Evolutionary conservation across 1,140 invertebrate genomes (phyloP), one percentile per base, ranked within the genome.

Genomic region (Solenopsis invicta): DNA sequence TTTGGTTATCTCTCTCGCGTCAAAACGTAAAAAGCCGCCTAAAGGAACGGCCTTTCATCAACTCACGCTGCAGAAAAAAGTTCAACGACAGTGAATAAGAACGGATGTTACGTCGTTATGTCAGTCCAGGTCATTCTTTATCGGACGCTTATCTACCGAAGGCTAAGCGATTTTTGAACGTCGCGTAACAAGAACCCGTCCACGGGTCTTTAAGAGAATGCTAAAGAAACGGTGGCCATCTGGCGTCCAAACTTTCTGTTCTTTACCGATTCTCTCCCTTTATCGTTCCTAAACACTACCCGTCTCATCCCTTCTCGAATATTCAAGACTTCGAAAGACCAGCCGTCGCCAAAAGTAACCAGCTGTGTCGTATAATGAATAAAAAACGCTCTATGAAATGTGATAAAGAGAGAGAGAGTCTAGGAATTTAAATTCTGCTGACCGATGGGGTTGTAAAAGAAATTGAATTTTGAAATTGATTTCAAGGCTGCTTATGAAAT

Each of bases 91-190:
- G 69, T 56, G 80, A 84, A 74, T 72, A 67, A 61, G 87, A 82
- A 78, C 71, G 76, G 81, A 91, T 92, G 85, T 86, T 78, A 48
- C 75, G 59, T 81, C 85, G 80, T 86, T 67, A 87, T 87, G 89
- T 92, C 87, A 85, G 76, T 13, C 34, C 29, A 62, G 64, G 56
- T 75, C 74, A 76, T 88, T 24, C 45, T 72, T 88, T 88, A 91
- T 89, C 89, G 86, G 85, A 61, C 84, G 86, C 62, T 81, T 85
- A 87, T 90, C 84, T 56, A 13, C 18, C 37, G 10, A 4, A 59
- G 56, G 69, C 91, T 92, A 92, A 93, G 85, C 92, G 92, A 93
- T 93, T 93, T 92, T 92, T 91, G 87, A 92, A 88, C 89, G 85
- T 85, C 84, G 50, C 71, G 48, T 69, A 61, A 85, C 82, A 86